Evolutionary conservation across 2,888 invertebrate species (phyloP).

Genomic region (Dryobota labecula): DNA sequence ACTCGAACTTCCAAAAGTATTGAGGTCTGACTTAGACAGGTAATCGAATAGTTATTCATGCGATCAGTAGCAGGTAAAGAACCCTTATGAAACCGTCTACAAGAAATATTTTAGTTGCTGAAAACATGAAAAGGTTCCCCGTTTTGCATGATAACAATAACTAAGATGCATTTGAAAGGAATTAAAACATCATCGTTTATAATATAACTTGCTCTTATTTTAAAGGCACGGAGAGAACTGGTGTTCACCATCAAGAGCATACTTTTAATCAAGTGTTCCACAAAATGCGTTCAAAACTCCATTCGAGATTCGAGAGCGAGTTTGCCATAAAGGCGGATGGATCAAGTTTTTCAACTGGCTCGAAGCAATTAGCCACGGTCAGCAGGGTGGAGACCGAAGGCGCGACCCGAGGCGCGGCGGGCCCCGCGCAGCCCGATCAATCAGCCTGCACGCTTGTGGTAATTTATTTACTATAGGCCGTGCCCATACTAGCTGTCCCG

Average conservation of each 20-base stretch:
- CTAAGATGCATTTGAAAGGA: constrained; percentile 26
- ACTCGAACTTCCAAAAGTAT: constrained; percentile 3
- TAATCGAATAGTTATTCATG: constrained; percentile 39
- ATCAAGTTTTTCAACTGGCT: constrained; percentile 79
- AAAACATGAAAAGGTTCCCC: constrained; percentile 27
- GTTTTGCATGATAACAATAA: constrained; percentile 21
- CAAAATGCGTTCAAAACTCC: constrained; percentile 69
- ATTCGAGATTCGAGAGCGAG: constrained; percentile 62
- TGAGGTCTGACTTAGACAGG: constrained; percentile 30
- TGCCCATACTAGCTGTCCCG: constrained; percentile 37
- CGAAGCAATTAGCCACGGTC: constrained; percentile 78
- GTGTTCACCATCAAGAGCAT: constrained; percentile 55
- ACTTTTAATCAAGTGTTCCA: constrained; percentile 61
- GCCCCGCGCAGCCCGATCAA: constrained; percentile 74
- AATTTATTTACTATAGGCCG: constrained; percentile 80
- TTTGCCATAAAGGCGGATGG: constrained; percentile 71
- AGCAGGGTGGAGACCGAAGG: constrained; percentile 74
- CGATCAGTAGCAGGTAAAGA: constrained; percentile 49
- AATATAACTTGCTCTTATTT: constrained; percentile 18
- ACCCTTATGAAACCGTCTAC: constrained; percentile 29
- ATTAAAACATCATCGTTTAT: background rate
- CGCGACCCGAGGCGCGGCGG: constrained; percentile 74
- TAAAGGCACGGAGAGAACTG: constrained; percentile 43
- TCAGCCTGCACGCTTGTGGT: constrained; percentile 76
- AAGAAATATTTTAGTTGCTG: constrained; percentile 34